Evolutionary conservation across 2,888 invertebrate species (phyloP).

Genomic region (Leptopilina syphax): DNA sequence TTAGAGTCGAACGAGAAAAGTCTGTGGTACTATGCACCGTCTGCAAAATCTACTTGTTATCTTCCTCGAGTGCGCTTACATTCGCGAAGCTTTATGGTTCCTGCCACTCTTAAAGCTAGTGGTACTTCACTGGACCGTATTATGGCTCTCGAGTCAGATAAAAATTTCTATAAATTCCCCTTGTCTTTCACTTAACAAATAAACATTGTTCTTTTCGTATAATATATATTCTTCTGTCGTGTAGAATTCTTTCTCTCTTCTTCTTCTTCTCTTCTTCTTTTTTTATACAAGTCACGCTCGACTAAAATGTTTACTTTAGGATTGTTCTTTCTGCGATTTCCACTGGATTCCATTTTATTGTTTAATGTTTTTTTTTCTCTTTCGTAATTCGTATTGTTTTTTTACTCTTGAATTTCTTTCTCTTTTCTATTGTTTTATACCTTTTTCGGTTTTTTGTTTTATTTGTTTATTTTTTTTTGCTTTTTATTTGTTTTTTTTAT

Average conservation of each 20-base stretch:
- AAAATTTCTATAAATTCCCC: conserved; percentile 36
- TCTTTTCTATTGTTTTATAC: too few relatives aligned
- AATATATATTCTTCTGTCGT: neutral
- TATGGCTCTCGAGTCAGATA: conserved; percentile 24
- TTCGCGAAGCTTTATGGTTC: conserved; percentile 46
- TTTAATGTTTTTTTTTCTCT: too few relatives aligned
- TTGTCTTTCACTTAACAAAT: conserved; percentile 19
- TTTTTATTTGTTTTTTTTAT: too few relatives aligned
- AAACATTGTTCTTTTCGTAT: conserved; percentile 11
- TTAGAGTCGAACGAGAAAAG: conserved; percentile 23
- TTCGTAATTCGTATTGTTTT: too few relatives aligned
- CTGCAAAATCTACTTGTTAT: conserved; percentile 49
- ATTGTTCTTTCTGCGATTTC: too few relatives aligned
- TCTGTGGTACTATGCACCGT: conserved; percentile 35
- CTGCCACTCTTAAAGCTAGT: conserved; percentile 33
- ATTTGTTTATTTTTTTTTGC: too few relatives aligned
- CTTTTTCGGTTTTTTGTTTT: too few relatives aligned
- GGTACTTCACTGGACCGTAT: conserved; percentile 29
- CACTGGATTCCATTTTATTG: too few relatives aligned
- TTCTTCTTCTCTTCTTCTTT: neutral
- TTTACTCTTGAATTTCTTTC: too few relatives aligned
- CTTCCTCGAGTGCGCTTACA: conserved; percentile 47
- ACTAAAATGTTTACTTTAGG: too few relatives aligned
- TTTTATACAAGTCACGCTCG: too few relatives aligned
- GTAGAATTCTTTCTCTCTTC: neutral